These are phyloP conservation scores for Philypnodon macrostomus DNA, from an alignment of 2,797 vertebrate genomes.

Conservation along the genomic window DNA sequence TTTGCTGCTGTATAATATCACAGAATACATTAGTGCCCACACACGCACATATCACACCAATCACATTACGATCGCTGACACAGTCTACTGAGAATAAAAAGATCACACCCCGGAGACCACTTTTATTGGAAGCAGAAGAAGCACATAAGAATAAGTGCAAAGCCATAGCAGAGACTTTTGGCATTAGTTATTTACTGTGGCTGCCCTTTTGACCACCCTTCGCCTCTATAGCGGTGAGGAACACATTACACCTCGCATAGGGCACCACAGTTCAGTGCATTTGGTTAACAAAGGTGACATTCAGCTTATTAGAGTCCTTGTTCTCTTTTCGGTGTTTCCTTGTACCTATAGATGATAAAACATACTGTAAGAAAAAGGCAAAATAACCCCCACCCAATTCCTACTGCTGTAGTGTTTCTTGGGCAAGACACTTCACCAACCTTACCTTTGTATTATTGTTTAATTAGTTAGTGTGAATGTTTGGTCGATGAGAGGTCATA, in stretches of 20 bases:
- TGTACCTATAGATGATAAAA: slow-evolving; percentile 31
- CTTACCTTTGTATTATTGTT: too few relatives aligned
- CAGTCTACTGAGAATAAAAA: neutral
- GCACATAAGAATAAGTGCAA: neutral
- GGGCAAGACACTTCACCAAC: too few relatives aligned
- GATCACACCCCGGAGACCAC: neutral
- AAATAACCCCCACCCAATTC: too few relatives aligned
- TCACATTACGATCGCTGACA: slow-evolving; percentile 1
- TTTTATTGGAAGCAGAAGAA: neutral
- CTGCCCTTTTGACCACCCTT: slow-evolving; percentile 16
- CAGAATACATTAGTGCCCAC: neutral
- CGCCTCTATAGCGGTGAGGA: slow-evolving; percentile 1
- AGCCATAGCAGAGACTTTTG: neutral
- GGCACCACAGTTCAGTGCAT: slow-evolving; percentile 2
- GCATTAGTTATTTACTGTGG: slow-evolving; percentile 14
- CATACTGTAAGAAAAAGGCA: too few relatives aligned
- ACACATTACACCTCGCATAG: slow-evolving; percentile 6
- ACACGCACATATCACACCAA: slow-evolving; percentile 7
- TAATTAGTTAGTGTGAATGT: too few relatives aligned
- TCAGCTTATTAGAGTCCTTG: slow-evolving; percentile 13
- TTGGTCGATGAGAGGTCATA: too few relatives aligned
- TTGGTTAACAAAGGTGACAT: slow-evolving; percentile 5
- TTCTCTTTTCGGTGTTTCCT: slow-evolving; percentile 16
- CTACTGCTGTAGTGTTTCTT: too few relatives aligned
- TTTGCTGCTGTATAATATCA: neutral